Percentiles rank a stretch among this genome's conserved stretches.
Evolutionary conservation across 2,113 vertebrate genomes (phyloP).

Genomic region (Indicator indicator): DNA sequence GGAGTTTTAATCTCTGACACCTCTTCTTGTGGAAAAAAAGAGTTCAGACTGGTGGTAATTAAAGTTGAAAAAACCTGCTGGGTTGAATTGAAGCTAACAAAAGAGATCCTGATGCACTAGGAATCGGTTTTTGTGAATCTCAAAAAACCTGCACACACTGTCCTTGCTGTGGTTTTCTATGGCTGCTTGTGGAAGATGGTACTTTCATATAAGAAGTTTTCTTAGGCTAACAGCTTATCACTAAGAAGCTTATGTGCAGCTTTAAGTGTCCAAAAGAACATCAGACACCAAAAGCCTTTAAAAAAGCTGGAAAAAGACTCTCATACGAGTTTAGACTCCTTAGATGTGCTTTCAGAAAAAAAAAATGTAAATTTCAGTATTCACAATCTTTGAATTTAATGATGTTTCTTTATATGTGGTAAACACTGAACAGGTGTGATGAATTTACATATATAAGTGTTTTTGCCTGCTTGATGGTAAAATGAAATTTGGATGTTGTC

Average conservation of each 20-base stretch:
- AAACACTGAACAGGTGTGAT: background rate
- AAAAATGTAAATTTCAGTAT: background rate
- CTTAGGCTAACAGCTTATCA: background rate
- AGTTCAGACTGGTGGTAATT: background rate
- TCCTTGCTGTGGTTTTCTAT: background rate
- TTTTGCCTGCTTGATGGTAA: background rate
- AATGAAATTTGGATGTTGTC: background rate
- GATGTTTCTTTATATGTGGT: background rate
- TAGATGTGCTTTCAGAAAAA: background rate
- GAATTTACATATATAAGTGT: background rate
- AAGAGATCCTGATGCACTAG: background rate
- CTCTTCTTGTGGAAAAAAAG: background rate
- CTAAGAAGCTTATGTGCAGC: background rate
- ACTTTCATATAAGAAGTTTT: background rate
- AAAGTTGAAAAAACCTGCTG: background rate
- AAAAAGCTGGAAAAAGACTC: background rate
- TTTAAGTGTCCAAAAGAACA: background rate
- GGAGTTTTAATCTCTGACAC: background rate
- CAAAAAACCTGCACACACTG: background rate
- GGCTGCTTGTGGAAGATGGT: background rate
- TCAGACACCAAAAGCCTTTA: background rate
- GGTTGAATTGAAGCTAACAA: background rate
- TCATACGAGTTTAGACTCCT: background rate
- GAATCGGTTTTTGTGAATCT: background rate
- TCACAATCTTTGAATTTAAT: background rate